phyloP scores from a whole-genome alignment of 2,113 vertebrate species.

The Puffinus mauretanicus region DNA sequence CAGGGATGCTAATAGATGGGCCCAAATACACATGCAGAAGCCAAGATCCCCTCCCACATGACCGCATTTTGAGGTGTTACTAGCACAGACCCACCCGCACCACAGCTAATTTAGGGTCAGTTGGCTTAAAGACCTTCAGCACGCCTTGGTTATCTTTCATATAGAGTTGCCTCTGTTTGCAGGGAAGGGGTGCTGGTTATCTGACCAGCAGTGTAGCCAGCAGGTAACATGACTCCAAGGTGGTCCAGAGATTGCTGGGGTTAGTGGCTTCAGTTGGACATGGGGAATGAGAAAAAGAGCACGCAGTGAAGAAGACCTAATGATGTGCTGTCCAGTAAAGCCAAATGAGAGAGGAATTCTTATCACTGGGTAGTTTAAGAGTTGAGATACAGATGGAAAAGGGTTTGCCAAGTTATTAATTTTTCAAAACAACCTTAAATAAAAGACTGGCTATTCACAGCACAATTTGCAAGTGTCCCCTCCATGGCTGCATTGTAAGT shows the following conservation, averaged over 20 bases:
- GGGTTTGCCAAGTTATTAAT: neutral
- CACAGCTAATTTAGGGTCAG: neutral
- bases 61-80: too few species aligned
- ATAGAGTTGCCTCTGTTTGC: neutral
- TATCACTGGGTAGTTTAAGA: neutral
- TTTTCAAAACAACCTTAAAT: neutral
- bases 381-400: neutral
- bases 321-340: neutral
- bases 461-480: neutral
- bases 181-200: neutral
- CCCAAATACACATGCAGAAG: neutral
- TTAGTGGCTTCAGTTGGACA: neutral
- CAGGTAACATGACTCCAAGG: neutral
- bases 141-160: neutral
- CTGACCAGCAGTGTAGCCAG: neutral
- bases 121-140: neutral
- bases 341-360: neutral
- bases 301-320: neutral
- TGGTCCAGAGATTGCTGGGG: neutral
- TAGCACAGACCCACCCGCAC: neutral
- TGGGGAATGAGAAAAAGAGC: neutral
- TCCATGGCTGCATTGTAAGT: neutral
- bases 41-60: neutral
- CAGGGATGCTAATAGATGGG: neutral
- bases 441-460: neutral